A percentile compares a stretch with the other conserved stretches of the same genome.
These are phyloP conservation scores for Megamerina dolium DNA, from an alignment of 2,888 invertebrate species.

Conservation along the genomic window DNA sequence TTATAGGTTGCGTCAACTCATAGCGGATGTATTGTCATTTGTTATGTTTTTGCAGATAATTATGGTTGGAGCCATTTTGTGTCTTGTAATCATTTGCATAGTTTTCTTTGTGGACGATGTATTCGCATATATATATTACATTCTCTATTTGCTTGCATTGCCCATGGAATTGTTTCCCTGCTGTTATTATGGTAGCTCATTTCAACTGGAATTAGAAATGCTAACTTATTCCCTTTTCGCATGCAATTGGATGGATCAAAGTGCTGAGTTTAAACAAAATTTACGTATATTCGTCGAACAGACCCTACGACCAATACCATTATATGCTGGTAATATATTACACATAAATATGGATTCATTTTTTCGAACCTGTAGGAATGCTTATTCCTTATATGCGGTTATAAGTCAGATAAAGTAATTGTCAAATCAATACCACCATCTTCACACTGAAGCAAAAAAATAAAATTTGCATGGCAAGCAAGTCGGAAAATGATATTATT, in stretches of 20 bases:
- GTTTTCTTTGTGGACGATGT: slow-evolving; percentile 9
- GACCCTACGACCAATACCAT: not conserved
- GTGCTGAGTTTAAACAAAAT: slow-evolving; percentile 4
- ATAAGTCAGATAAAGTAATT: not conserved
- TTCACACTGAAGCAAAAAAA: slow-evolving; percentile 2
- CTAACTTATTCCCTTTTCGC: slow-evolving; percentile 9
- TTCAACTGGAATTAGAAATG: slow-evolving; percentile 10
- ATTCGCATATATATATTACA: slow-evolving; percentile 4
- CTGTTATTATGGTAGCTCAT: slow-evolving; percentile 12
- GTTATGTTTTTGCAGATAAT: slow-evolving; percentile 4
- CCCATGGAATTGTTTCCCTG: slow-evolving; percentile 12
- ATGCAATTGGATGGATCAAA: slow-evolving; percentile 15
- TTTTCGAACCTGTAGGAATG: slow-evolving; percentile 8
- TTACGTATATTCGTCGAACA: slow-evolving; percentile 8
- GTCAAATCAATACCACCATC: not conserved
- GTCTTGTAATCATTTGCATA: slow-evolving; percentile 6
- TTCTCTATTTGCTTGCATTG: slow-evolving; percentile 4
- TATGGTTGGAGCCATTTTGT: slow-evolving; percentile 7
- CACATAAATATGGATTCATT: slow-evolving; percentile 10
- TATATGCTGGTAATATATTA: slow-evolving; percentile 5
- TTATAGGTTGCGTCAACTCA: slow-evolving; percentile 6
- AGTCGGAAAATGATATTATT: too few relatives aligned
- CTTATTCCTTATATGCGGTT: slow-evolving; percentile 8
- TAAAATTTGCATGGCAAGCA: too few relatives aligned
- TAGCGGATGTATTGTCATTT: slow-evolving; percentile 9